These are phyloP conservation scores for Onychomys torridus DNA, from an alignment of 2,797 vertebrate genomes.

Conservation along the genomic window DNA sequence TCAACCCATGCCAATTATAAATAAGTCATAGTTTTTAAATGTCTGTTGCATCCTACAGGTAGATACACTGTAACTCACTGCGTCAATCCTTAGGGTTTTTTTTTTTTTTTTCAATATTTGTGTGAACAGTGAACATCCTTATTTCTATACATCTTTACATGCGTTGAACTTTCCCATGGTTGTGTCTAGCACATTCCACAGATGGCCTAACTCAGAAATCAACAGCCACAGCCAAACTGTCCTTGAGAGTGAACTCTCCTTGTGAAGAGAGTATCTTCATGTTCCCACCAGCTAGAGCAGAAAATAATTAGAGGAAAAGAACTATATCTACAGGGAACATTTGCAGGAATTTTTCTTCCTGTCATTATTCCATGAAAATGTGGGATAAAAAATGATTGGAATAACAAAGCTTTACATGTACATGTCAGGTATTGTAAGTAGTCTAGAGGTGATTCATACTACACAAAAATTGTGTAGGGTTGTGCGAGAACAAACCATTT, in stretches of 20 bases:
- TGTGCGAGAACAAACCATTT: background rate
- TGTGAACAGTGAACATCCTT: background rate
- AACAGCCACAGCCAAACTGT: background rate
- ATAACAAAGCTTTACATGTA: background rate
- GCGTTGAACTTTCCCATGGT: background rate
- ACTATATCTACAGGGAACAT: background rate
- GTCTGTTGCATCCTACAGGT: background rate
- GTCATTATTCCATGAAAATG: background rate
- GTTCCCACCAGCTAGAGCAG: too few species aligned
- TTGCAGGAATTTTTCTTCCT: background rate
- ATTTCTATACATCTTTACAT: background rate
- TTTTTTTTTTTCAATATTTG: background rate
- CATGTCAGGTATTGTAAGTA: background rate
- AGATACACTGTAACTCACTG: background rate
- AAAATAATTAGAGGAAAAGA: background rate
- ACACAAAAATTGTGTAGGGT: too few species aligned
- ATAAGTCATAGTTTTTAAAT: background rate
- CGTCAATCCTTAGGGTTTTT: background rate
- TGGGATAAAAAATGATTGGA: background rate
- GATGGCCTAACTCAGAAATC: background rate
- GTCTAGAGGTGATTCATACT: background rate
- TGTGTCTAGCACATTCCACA: background rate
- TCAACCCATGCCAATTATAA: background rate
- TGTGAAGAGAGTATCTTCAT: rapidly evolving
- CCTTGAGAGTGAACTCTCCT: background rate